Conservation (phyloP, 2,888 invertebrate genomes). For the Crioceris asparagi region DNA sequence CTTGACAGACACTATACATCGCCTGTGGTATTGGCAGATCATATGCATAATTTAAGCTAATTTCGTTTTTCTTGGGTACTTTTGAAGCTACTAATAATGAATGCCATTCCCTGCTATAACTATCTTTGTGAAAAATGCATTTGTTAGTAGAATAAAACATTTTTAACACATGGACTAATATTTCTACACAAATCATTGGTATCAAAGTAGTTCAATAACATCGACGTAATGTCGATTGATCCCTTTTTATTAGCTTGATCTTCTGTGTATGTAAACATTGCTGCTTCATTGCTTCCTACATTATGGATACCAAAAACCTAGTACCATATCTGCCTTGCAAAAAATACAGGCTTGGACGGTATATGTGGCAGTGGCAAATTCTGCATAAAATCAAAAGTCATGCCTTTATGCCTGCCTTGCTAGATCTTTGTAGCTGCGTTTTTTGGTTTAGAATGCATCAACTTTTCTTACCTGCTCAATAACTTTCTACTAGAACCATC, state of each 20-base stretch:
- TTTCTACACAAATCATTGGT: conserved; percentile 1
- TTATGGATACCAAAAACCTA: conserved; percentile 16
- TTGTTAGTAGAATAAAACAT: no score
- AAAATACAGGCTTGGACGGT: conserved; percentile 13
- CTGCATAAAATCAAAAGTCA: conserved; percentile 15
- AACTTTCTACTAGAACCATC: no score
- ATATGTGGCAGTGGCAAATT: conserved; percentile 15
- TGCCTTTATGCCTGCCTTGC: conserved; percentile 7
- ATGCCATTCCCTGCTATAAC: no score
- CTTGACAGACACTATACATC: no score
- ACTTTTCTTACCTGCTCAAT: no score
- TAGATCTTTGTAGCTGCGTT: conserved; percentile 10
- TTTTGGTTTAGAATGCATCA: conserved; percentile 4
- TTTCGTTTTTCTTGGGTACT: no score
- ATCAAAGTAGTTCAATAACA: conserved; percentile 12
- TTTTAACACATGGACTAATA: conserved; percentile 8
- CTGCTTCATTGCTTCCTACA: conserved; percentile 10
- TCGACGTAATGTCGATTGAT: conserved; percentile 5
- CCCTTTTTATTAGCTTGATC: conserved; percentile 10
- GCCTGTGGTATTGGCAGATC: no score
- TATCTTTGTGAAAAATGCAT: no score
- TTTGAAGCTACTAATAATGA: no score
- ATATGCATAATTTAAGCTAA: no score
- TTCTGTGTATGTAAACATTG: conserved; percentile 12
- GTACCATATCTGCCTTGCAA: conserved; percentile 14